Evolutionary conservation across 2,113 vertebrate species (phyloP).

Genomic region (Apodemus sylvaticus): DNA sequence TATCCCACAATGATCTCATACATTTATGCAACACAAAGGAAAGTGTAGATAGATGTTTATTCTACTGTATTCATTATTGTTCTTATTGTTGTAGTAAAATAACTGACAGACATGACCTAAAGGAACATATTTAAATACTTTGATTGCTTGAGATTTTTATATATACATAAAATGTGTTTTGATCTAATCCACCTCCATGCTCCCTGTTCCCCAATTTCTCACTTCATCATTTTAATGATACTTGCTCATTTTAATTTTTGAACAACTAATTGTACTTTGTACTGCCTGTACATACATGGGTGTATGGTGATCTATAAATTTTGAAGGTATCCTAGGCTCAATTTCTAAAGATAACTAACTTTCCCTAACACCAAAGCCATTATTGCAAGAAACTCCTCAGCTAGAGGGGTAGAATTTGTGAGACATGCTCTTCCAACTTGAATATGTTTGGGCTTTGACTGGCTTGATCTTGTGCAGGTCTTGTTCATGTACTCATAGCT

Average conservation of each 20-base stretch:
- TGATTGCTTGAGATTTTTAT: not conserved
- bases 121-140: not conserved
- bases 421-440: rapidly evolving
- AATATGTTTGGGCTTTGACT: not conserved
- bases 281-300: not conserved
- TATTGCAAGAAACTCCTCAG: not conserved
- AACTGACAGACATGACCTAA: not conserved
- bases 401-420: not conserved
- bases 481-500: not conserved
- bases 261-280: not conserved
- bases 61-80: not conserved
- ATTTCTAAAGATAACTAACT: too few relatives aligned
- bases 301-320: not conserved
- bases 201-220: not conserved
- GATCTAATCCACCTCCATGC: not conserved
- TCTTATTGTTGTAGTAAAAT: not conserved
- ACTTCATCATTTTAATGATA: not conserved
- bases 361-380: not conserved
- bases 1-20: not conserved
- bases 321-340: too few relatives aligned
- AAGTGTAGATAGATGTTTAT: not conserved
- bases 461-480: not conserved
- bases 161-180: not conserved
- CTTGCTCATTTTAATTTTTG: not conserved
- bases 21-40: not conserved